Evolutionary conservation across 2,888 invertebrate species (phyloP).

Genomic region (Lumbricus terrestris): DNA sequence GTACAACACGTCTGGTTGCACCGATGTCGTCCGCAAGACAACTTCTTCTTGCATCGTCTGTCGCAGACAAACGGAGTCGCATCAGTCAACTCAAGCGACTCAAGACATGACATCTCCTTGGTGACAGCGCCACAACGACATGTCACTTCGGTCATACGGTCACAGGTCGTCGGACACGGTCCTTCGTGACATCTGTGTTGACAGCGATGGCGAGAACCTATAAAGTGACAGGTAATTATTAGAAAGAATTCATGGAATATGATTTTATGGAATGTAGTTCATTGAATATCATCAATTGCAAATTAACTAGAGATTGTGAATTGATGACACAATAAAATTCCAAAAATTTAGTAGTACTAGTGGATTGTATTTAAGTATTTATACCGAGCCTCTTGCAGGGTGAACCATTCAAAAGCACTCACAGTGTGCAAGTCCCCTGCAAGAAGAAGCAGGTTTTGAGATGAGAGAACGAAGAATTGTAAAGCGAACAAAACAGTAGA

Average conservation of each 20-base stretch:
- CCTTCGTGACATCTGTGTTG: conserved; percentile 75
- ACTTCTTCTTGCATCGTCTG: conserved; percentile 79
- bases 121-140: conserved; percentile 62
- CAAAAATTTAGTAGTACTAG: too few species aligned
- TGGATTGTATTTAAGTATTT: too few species aligned
- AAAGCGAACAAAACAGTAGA: too few species aligned
- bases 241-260: neutral
- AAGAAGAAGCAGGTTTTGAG: too few species aligned
- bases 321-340: too few species aligned
- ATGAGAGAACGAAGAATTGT: too few species aligned
- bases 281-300: too few species aligned
- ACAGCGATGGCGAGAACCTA: conserved; percentile 68
- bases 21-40: conserved; percentile 64
- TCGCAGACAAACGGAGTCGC: conserved; percentile 67
- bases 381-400: too few species aligned
- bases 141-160: conserved; percentile 44
- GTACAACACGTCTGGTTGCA: conserved; percentile 84
- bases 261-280: too few species aligned
- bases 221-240: neutral
- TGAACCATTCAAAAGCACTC: too few species aligned
- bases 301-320: too few species aligned
- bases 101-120: conserved; percentile 61
- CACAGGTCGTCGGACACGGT: conserved; percentile 71
- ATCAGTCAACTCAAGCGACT: conserved; percentile 41
- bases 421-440: too few species aligned